These are phyloP conservation scores for Nymphalis io DNA, from an alignment of 1,140 invertebrate species.

Conservation along the genomic window DNA sequence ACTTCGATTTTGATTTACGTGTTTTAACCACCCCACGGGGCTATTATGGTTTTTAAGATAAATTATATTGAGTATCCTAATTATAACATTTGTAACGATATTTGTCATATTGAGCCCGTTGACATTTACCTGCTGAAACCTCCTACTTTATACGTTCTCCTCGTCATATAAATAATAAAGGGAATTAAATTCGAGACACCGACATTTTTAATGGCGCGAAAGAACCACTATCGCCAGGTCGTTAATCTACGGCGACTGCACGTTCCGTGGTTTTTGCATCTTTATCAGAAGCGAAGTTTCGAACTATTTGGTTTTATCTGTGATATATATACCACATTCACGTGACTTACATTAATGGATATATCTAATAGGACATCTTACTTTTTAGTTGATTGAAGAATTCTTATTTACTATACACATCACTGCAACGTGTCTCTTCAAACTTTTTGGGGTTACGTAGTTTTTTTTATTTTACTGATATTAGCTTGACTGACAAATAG, in stretches of 20 bases:
- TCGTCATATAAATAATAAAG: neutral
- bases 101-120: no score
- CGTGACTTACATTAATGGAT: neutral
- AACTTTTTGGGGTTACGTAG: no score
- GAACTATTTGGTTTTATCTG: conserved; percentile 1
- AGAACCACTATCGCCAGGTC: conserved; percentile 9
- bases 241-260: conserved; percentile 14
- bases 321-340: neutral
- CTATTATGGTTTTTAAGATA: no score
- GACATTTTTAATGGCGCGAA: conserved; percentile 8
- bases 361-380: neutral
- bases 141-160: neutral
- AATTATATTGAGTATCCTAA: no score
- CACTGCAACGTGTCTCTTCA: no score
- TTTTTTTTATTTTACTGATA: no score
- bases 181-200: neutral
- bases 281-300: conserved; percentile 6
- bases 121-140: no score
- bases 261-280: conserved; percentile 4
- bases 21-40: no score
- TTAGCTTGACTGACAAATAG: no score
- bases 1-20: no score
- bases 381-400: neutral
- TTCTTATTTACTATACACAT: no score
- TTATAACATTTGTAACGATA: no score